These are phyloP conservation scores for Ligdia adustata DNA, from an alignment of 2,888 invertebrate genomes.

Conservation along the genomic window DNA sequence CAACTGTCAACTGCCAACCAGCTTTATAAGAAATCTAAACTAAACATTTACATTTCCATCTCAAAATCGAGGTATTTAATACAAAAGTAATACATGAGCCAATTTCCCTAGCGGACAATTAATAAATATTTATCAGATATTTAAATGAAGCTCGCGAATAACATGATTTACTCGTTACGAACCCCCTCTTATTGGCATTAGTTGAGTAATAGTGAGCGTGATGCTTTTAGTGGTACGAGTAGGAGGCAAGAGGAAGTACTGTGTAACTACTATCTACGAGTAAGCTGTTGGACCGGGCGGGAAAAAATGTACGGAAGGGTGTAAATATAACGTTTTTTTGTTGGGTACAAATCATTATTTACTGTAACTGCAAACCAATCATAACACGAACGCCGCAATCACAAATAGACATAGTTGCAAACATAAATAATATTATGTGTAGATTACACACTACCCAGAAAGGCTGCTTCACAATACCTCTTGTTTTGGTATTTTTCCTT, in stretches of 20 bases:
- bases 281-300: no score
- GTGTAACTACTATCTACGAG: no score
- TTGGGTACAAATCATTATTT: no score
- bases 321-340: no score
- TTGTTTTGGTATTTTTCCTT: no score
- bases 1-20: constrained; percentile 37
- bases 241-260: constrained; percentile 1
- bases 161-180: constrained; percentile 28
- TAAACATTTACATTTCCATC: constrained; percentile 39
- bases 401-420: no score
- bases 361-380: no score
- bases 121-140: constrained; percentile 31
- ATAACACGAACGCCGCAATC: no score
- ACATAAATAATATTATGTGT: no score
- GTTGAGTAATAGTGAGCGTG: constrained; percentile 12
- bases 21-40: constrained; percentile 48
- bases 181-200: constrained; percentile 15
- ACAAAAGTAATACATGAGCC: constrained; percentile 18
- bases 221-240: constrained; percentile 1
- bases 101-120: constrained; percentile 25
- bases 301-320: no score
- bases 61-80: constrained; percentile 23
- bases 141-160: constrained; percentile 18
- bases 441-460: no score
- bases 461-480: no score